These are phyloP conservation scores for Pseudachorutes palmiensis DNA, from an alignment of 1,140 invertebrate genomes.

Conservation along the genomic window DNA sequence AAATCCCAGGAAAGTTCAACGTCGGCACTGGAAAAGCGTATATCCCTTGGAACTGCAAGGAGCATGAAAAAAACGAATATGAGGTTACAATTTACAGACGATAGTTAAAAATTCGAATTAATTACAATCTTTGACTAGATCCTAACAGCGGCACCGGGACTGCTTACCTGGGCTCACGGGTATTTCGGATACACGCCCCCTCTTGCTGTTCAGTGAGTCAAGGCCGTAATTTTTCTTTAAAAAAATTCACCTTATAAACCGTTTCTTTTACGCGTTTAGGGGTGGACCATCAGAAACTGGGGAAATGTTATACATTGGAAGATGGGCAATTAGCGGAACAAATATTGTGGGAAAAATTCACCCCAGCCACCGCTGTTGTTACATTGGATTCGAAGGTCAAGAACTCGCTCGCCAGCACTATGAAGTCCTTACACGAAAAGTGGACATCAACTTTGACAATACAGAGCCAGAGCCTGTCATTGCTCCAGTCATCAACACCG, in stretches of 20 bases:
- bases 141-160: background rate
- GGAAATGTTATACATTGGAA: constrained; percentile 2
- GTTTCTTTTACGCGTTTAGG: background rate
- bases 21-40: background rate
- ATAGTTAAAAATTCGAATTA: no score
- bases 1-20: background rate
- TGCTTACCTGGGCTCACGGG: background rate
- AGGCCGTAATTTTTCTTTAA: background rate
- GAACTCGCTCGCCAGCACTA: background rate
- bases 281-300: constrained; percentile 11
- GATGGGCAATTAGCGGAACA: background rate
- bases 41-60: background rate
- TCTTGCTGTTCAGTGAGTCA: background rate
- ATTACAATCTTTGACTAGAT: constrained; percentile 1
- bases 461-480: no score
- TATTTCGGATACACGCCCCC: background rate
- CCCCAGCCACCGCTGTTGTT: constrained; percentile 9
- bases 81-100: no score
- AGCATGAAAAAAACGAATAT: constrained; percentile 1
- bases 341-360: constrained; percentile 5
- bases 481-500: no score
- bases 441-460: background rate
- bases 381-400: background rate
- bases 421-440: background rate
- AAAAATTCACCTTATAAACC: background rate